Conservation (phyloP, 1,140 invertebrate species). For the Subanguina moxae region DNA sequence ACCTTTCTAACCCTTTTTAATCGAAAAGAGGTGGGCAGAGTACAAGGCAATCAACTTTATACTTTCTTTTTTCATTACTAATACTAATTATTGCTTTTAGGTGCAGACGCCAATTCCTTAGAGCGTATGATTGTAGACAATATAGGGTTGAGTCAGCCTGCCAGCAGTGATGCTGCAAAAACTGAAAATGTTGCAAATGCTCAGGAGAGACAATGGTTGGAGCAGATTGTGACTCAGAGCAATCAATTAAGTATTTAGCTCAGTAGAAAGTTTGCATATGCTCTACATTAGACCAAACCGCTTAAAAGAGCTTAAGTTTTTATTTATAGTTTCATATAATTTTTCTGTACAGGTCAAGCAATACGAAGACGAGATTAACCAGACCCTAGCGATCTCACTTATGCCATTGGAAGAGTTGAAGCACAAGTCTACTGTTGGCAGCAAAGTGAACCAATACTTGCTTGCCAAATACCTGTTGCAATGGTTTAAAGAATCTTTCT, state of each 20-base stretch:
- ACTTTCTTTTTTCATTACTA: neutral
- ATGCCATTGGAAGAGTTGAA: conserved; percentile 41
- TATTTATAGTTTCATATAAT: too few species aligned
- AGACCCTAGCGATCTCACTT: conserved; percentile 48
- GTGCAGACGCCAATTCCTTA: conserved; percentile 36
- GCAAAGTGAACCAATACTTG: conserved; percentile 22
- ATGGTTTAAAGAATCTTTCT: conserved; percentile 53
- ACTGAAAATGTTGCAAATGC: conserved; percentile 30
- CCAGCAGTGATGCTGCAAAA: conserved; percentile 6
- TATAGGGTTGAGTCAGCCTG: conserved; percentile 10
- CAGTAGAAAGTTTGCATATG: too few species aligned
- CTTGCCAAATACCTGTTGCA: conserved; percentile 38
- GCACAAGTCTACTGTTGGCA: conserved; percentile 25
- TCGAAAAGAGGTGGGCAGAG: conserved; percentile 33
- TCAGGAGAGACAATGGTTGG: conserved; percentile 33
- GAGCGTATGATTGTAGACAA: conserved; percentile 14
- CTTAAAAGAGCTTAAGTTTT: too few species aligned
- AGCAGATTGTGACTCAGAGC: conserved; percentile 13
- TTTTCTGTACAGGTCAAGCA: conserved; percentile 23
- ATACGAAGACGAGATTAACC: conserved; percentile 46
- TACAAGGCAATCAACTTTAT: conserved; percentile 22
- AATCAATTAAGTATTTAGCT: conserved; percentile 6
- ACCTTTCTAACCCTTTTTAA: conserved; percentile 44
- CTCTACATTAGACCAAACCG: too few species aligned
- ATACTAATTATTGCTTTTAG: neutral